These are phyloP conservation scores for Drosophila mayaguana DNA, from an alignment of 2,888 invertebrate genomes.

Conservation along the genomic window DNA sequence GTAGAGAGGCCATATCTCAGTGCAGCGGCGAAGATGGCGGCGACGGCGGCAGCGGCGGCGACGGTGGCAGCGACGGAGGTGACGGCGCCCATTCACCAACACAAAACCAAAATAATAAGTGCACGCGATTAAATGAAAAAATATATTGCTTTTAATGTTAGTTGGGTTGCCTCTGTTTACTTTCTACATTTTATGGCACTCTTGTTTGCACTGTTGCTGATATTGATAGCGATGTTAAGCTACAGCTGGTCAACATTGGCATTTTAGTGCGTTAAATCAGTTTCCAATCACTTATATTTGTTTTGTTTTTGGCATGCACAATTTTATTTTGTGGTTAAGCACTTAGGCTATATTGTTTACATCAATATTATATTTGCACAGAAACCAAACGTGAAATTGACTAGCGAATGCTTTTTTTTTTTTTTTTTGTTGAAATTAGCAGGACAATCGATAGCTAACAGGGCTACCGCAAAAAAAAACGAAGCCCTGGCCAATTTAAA, in stretches of 20 bases:
- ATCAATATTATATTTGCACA: conserved; percentile 31
- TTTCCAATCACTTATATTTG: conserved; percentile 11
- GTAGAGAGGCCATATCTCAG: conserved; percentile 80
- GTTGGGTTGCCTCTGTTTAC: conserved; percentile 42
- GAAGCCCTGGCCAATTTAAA: background rate
- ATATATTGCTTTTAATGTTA: conserved; percentile 65
- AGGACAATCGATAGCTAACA: conserved; percentile 39
- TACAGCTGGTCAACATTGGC: conserved; percentile 38
- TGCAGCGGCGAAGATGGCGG: conserved; percentile 49
- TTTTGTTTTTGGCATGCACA: background rate
- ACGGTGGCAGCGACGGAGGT: conserved; percentile 7
- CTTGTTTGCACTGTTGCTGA: conserved; percentile 52
- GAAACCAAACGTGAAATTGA: conserved; percentile 45
- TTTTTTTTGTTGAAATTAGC: conserved; percentile 26
- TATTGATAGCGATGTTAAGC: conserved; percentile 47
- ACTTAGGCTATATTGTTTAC: conserved; percentile 30
- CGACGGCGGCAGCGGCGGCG: conserved; percentile 5
- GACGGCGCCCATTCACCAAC: conserved; percentile 35
- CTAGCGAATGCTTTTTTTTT: conserved; percentile 40
- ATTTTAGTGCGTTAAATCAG: conserved; percentile 32
- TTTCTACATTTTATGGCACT: conserved; percentile 53
- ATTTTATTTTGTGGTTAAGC: conserved; percentile 12
- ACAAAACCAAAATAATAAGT: conserved; percentile 26
- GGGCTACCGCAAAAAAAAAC: conserved; percentile 8
- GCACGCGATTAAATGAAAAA: conserved; percentile 24